These are phyloP conservation scores for Romanogobio albipinnatus DNA, from an alignment of 2,113 vertebrate species.

Conservation along the genomic window DNA sequence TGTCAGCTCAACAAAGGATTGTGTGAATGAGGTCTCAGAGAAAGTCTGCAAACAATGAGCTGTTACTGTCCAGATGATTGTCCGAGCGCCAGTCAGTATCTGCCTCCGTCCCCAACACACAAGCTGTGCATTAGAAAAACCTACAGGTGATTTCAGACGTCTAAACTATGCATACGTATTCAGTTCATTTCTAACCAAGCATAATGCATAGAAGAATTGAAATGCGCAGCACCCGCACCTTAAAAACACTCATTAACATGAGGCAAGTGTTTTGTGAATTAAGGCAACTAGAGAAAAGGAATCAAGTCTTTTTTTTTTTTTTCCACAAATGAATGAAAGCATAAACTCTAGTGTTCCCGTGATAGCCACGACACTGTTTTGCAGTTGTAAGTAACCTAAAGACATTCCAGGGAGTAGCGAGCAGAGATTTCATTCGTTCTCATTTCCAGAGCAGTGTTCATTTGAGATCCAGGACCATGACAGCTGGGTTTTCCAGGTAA, in stretches of 20 bases:
- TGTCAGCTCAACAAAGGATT: constrained; percentile 43
- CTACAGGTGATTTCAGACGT: not conserved
- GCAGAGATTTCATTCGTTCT: not conserved
- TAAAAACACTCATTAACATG: not conserved
- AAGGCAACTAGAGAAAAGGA: not conserved
- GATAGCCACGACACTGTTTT: not conserved
- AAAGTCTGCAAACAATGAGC: constrained; percentile 11
- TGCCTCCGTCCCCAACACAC: not conserved
- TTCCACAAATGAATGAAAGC: not conserved
- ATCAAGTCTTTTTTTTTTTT: too few species aligned
- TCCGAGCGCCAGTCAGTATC: not conserved
- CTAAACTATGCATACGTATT: not conserved
- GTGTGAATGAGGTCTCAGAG: constrained; percentile 25
- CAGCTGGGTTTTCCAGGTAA: constrained; percentile 91
- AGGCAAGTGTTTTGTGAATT: not conserved
- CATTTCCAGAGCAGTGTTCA: constrained; percentile 54
- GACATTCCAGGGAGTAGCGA: not conserved
- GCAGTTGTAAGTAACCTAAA: not conserved
- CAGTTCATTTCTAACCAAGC: not conserved
- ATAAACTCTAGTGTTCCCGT: not conserved
- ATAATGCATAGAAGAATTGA: not conserved
- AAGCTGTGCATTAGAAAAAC: not conserved
- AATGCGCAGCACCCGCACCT: not conserved
- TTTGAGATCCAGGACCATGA: constrained; percentile 93
- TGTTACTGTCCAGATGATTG: not conserved